Evolutionary conservation across 2,888 invertebrate species (phyloP).

Genomic region (Dermolepida albohirtum): DNA sequence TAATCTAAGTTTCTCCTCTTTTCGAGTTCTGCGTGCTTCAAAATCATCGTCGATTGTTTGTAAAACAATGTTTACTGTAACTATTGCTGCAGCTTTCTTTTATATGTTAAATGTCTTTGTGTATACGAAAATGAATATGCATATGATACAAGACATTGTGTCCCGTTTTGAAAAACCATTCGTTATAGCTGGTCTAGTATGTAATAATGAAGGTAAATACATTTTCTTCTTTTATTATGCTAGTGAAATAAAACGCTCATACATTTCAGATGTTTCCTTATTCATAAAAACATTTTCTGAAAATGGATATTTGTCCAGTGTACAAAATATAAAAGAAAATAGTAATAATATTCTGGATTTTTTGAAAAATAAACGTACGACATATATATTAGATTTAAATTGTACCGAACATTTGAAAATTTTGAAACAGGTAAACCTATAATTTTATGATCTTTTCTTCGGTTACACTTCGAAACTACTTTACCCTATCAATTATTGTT

Average conservation of each 20-base stretch:
- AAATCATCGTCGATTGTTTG: no score
- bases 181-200: slow-evolving; percentile 49
- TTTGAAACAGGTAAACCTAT: slow-evolving; percentile 59
- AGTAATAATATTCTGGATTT: no score
- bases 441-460: no score
- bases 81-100: neutral
- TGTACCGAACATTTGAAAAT: slow-evolving; percentile 60
- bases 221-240: no score
- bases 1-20: no score
- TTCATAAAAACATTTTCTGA: slow-evolving; percentile 48
- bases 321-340: slow-evolving; percentile 39
- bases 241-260: neutral
- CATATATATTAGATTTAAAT: slow-evolving; percentile 62
- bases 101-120: neutral
- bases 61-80: neutral
- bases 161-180: slow-evolving; percentile 37
- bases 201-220: slow-evolving; percentile 50
- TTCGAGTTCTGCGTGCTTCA: no score
- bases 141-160: slow-evolving; percentile 38
- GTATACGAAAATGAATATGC: slow-evolving; percentile 7
- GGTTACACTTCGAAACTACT: no score
- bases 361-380: slow-evolving; percentile 44
- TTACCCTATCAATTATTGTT: no score
- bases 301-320: slow-evolving; percentile 44
- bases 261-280: slow-evolving; percentile 48